phyloP scores from a whole-genome alignment of 2,797 vertebrate genomes.

The Dendrocincla tyrannina region DNA sequence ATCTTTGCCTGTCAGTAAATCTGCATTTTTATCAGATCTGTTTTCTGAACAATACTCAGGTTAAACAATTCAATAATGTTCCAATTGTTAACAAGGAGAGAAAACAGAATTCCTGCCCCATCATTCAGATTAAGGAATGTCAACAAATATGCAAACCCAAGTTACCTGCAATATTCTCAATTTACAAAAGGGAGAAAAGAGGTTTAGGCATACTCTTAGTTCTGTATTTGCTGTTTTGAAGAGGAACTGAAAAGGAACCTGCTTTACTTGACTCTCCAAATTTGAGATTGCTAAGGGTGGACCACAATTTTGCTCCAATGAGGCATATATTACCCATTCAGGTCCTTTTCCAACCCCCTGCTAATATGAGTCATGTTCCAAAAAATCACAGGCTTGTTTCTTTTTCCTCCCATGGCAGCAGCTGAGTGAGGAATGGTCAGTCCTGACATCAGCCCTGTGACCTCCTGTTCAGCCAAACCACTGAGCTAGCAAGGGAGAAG shows the following conservation, averaged over 20 bases:
- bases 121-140: background rate
- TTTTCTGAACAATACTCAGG: background rate
- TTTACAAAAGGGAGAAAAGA: background rate
- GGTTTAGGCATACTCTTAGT: background rate
- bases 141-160: background rate
- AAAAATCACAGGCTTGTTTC: background rate
- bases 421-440: background rate
- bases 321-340: rapidly evolving
- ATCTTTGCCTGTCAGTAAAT: background rate
- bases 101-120: background rate
- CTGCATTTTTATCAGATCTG: background rate
- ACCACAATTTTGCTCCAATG: background rate
- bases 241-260: background rate
- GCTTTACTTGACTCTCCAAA: background rate
- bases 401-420: background rate
- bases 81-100: background rate
- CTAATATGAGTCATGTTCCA: background rate
- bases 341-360: background rate
- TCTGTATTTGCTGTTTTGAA: background rate
- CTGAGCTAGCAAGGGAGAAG: background rate
- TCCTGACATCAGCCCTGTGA: background rate
- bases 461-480: background rate
- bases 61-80: background rate
- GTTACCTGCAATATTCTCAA: background rate
- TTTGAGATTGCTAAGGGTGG: background rate